phyloP scores from a whole-genome alignment of 2,797 vertebrate genomes.

The Syngnathus acus region DNA sequence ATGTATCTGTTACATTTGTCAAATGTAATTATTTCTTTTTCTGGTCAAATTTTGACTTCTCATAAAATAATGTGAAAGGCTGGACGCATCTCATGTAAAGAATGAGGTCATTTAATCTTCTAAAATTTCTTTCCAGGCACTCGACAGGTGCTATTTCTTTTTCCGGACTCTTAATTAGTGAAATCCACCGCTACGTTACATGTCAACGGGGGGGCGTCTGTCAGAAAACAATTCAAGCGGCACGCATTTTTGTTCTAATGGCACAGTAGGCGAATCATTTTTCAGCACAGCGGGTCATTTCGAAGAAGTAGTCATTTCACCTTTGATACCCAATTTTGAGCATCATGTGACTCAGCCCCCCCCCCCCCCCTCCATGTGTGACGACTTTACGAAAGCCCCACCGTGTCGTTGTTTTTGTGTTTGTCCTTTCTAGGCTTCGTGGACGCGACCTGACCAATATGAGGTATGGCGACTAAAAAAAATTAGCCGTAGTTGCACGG shows the following conservation, averaged over 20 bases:
- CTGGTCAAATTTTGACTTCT: too few species aligned
- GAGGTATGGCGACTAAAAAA: constrained; percentile 87
- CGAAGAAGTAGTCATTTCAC: too few species aligned
- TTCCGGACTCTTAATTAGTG: neutral
- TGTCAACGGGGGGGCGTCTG: neutral
- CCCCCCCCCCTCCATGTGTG: neutral
- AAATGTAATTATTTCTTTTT: too few species aligned
- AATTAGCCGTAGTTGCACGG: constrained; percentile 67
- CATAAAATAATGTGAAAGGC: too few species aligned
- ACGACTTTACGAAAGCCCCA: neutral
- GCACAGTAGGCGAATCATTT: neutral
- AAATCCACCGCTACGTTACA: neutral
- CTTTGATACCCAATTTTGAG: too few species aligned
- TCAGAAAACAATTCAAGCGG: neutral
- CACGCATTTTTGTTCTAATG: neutral
- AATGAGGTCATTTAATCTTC: neutral
- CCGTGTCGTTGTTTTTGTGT: constrained; percentile 35
- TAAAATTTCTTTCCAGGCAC: neutral
- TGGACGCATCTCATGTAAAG: neutral
- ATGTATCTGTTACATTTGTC: too few species aligned
- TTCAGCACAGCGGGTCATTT: neutral
- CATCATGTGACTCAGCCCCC: too few species aligned
- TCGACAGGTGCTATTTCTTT: neutral
- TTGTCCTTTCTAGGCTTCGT: constrained; percentile 93
- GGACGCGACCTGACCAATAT: constrained; percentile 95